Conservation (phyloP, 2,113 vertebrate genomes). For the Coturnix japonica region DNA sequence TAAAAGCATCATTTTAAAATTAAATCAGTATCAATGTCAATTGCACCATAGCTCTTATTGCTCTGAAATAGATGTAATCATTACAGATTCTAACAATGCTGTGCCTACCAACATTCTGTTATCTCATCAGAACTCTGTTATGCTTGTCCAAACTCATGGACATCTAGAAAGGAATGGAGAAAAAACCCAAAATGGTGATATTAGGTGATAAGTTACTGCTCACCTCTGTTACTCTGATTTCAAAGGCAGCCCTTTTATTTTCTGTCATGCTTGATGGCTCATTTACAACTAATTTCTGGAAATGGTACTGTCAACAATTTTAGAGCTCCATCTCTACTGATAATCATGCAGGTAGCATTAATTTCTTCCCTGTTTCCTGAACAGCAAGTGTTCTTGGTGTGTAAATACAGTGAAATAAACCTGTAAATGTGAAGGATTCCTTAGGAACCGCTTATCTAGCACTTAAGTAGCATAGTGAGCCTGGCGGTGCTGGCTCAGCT, state of each 20-base stretch:
- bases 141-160: neutral
- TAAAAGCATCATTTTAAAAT: neutral
- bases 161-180: neutral
- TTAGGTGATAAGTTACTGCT: neutral
- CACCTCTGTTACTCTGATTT: neutral
- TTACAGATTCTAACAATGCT: neutral
- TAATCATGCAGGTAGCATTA: neutral
- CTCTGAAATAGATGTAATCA: neutral
- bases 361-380: neutral
- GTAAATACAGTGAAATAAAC: neutral
- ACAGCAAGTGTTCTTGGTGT: neutral
- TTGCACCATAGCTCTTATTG: neutral
- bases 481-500: neutral
- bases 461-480: neutral
- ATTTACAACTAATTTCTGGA: neutral
- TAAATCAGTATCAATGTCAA: neutral
- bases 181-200: neutral
- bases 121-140: neutral
- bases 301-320: neutral
- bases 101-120: neutral
- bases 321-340: neutral
- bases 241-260: neutral
- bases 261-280: neutral
- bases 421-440: neutral
- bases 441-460: neutral